These are phyloP conservation scores for Dendrolimus kikuchii DNA, from an alignment of 1,140 invertebrate species.

Conservation along the genomic window DNA sequence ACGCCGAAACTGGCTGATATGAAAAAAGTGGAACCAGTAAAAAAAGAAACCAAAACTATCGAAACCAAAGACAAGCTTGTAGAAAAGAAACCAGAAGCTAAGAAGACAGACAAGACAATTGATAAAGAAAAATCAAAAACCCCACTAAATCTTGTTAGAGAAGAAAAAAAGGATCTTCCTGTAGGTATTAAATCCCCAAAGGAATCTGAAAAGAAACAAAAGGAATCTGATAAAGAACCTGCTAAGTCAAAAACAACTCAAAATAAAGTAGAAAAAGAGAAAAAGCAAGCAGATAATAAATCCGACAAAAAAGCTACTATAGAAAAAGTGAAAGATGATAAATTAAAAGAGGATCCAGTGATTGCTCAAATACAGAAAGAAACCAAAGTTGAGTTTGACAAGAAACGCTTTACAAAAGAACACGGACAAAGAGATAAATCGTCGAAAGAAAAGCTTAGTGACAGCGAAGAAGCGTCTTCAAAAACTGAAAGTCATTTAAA, in stretches of 20 bases:
- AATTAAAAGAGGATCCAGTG: slow-evolving; percentile 14
- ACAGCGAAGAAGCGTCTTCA: slow-evolving; percentile 22
- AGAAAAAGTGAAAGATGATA: slow-evolving; percentile 14
- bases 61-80: slow-evolving; percentile 6
- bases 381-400: slow-evolving; percentile 14
- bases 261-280: slow-evolving; percentile 10
- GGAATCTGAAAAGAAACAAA: not conserved
- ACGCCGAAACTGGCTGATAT: too few relatives aligned
- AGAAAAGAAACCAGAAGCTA: not conserved
- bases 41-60: slow-evolving; percentile 6
- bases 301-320: slow-evolving; percentile 4
- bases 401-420: slow-evolving; percentile 15
- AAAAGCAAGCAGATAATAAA: slow-evolving; percentile 14
- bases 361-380: slow-evolving; percentile 12
- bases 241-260: not conserved
- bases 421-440: slow-evolving; percentile 18
- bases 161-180: not conserved
- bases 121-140: not conserved
- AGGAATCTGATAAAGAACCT: not conserved
- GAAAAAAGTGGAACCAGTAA: not conserved
- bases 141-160: not conserved
- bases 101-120: not conserved
- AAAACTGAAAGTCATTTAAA: slow-evolving; percentile 33
- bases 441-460: slow-evolving; percentile 19
- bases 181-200: not conserved